Evolutionary conservation across 30 jellyfish, hydroid and myxozoan genomes (phyloP), one percentile per base, ranked within the genome.

Genomic region (Chironex yamaguchii): DNA sequence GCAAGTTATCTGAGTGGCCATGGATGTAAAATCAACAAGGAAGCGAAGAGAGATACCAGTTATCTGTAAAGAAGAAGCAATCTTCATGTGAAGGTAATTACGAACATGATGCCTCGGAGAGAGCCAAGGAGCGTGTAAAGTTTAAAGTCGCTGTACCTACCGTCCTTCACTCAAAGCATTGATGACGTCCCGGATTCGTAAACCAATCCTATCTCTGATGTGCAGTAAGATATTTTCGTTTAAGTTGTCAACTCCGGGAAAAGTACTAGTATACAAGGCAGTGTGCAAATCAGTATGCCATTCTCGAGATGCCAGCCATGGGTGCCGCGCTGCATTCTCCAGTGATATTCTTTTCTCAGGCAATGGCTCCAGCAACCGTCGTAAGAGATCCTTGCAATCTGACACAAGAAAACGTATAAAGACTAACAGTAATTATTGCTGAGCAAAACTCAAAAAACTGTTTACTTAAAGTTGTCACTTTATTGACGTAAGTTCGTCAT

Each of bases 291-390:
- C 58, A 6, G 58, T 42, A 17, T 42, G 58, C 58, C 58, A 42
- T 42, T 32, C 82, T 4, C 86, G 34, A 51, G 90, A 51, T 35
- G 88, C 76, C 36, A 93, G 87, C 98, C 98, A 93, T 29, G 96
- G 94, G 76, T 93, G 98, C 34, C 75, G 77, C 25, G 90, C 64
- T n/a, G 96, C 98, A 14, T 89, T 81, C 53, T 80, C 81, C 33
- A 93, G 86, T 2, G 97, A 88, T 76, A 93, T 88, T 49, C 98
- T 69, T 63, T 92, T 79, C 49, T 93, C 97, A 21, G 98, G 96
- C 2, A 69, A 58, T 22, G 98, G 98, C 52, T 93, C 98, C 62
- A 93, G 78, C 36, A 93, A 63, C 48, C 94, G 97, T 90, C 75
- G 52, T 14, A 93, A 35, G 82, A 93, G 87, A 64, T 93, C 97